These are phyloP conservation scores for Gila robusta DNA, from an alignment of 2,797 vertebrate species.

Conservation along the genomic window DNA sequence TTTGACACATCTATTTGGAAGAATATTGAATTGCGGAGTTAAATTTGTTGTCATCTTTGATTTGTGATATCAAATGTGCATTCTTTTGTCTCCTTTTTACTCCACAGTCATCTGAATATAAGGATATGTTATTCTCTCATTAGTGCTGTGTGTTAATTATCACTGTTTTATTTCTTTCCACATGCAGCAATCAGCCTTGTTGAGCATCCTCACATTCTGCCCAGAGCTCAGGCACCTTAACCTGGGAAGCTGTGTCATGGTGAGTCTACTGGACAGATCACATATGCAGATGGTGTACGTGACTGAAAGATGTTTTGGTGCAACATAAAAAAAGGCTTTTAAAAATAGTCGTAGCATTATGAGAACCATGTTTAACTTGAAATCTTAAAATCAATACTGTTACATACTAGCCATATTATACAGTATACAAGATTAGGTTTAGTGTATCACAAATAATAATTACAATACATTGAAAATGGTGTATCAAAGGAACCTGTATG, in stretches of 20 bases:
- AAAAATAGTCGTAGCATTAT: background rate
- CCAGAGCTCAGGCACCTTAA: constrained; percentile 93
- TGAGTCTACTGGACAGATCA: constrained; percentile 73
- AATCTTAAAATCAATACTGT: background rate
- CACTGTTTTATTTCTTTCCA: background rate
- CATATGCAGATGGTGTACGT: background rate
- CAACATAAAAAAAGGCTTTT: background rate
- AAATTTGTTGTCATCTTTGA: constrained; percentile 43
- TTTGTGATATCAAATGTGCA: constrained; percentile 24
- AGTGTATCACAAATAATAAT: background rate
- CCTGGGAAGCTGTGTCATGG: constrained; percentile 96
- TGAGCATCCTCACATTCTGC: constrained; percentile 97
- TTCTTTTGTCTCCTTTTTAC: constrained; percentile 37
- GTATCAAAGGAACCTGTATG: background rate
- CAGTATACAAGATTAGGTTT: background rate
- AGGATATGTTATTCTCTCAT: constrained; percentile 10
- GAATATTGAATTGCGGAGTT: constrained; percentile 38
- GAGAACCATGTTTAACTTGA: background rate
- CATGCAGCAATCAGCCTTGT: constrained; percentile 92
- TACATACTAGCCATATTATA: background rate
- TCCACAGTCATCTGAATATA: constrained; percentile 7
- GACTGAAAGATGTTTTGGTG: background rate
- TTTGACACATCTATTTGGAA: constrained; percentile 48
- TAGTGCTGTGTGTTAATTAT: constrained; percentile 37
- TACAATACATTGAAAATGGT: background rate